A percentile compares a stretch with the other conserved stretches of the same genome.
Conservation (phyloP, 2,888 invertebrate species). For the Agrotis exclamationis region DNA sequence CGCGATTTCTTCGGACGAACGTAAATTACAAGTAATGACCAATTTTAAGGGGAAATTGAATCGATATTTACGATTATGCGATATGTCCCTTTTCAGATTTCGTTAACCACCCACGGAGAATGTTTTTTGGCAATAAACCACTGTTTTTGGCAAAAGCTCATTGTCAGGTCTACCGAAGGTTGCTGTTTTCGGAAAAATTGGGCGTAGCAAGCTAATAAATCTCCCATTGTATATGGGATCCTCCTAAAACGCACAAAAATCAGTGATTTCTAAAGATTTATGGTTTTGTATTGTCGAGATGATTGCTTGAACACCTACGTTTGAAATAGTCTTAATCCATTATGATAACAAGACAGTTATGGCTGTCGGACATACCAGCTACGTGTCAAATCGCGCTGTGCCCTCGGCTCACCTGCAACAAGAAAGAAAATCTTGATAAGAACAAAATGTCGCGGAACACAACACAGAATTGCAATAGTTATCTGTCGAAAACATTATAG, state of each 20-base stretch:
- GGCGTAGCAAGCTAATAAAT: constrained; percentile 70
- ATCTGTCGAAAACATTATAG: constrained; percentile 24
- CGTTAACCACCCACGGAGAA: constrained; percentile 71
- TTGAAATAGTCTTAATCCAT: constrained; percentile 28
- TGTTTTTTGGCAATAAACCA: constrained; percentile 70
- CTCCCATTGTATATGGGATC: constrained; percentile 40
- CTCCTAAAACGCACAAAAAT: constrained; percentile 42
- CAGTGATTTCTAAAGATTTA: constrained; percentile 43
- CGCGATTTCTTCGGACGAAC: constrained; percentile 35
- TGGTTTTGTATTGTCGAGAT: constrained; percentile 22
- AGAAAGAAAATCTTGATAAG: constrained; percentile 65
- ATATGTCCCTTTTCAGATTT: constrained; percentile 61
- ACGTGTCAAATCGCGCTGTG: constrained; percentile 38
- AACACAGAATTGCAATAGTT: constrained; percentile 18
- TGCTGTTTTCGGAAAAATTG: constrained; percentile 66
- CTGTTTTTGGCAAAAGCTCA: constrained; percentile 73
- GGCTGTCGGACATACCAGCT: constrained; percentile 56
- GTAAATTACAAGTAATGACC: constrained; percentile 63
- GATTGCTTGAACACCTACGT: constrained; percentile 60
- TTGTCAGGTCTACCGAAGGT: constrained; percentile 68
- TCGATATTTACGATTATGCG: constrained; percentile 61
- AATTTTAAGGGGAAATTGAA: constrained; percentile 62
- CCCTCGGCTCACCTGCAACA: constrained; percentile 77
- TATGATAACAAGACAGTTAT: constrained; percentile 55
- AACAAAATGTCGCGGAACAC: constrained; percentile 26